phyloP scores from a whole-genome alignment of 2,888 invertebrate species.

The Drosophila testacea region DNA sequence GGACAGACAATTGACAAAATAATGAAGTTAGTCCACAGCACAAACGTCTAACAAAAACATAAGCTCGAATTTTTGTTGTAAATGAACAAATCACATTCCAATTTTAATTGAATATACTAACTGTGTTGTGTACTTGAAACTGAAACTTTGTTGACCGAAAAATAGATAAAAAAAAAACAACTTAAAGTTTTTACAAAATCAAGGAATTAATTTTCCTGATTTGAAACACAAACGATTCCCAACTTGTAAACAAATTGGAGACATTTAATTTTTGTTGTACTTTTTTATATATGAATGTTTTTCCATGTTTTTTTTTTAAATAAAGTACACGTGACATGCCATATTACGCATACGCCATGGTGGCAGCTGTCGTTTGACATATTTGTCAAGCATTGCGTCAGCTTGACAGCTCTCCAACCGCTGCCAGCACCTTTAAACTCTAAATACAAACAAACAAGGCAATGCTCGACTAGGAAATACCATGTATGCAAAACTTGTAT shows the following conservation, averaged over 20 bases:
- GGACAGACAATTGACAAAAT: slow-evolving; percentile 37
- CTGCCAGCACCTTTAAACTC: slow-evolving; percentile 18
- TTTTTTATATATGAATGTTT: too few species aligned
- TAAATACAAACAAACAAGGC: background rate
- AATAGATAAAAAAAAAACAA: too few species aligned
- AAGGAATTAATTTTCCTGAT: background rate
- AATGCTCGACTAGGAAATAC: background rate
- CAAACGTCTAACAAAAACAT: slow-evolving; percentile 1
- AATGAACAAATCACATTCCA: slow-evolving; percentile 33
- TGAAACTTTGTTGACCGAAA: background rate
- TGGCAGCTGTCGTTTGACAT: slow-evolving; percentile 51
- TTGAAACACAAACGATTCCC: background rate
- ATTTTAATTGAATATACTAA: slow-evolving; percentile 21
- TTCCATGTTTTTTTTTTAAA: background rate
- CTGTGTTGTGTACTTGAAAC: background rate
- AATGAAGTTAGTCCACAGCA: slow-evolving; percentile 40
- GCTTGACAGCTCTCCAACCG: slow-evolving; percentile 27
- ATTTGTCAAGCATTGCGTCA: slow-evolving; percentile 41
- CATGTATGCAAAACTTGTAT: background rate
- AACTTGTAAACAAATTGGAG: background rate
- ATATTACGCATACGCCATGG: slow-evolving; percentile 56
- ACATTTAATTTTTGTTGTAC: background rate
- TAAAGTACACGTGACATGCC: slow-evolving; percentile 34
- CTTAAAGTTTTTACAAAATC: background rate
- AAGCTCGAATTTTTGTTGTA: slow-evolving; percentile 1